These are phyloP conservation scores for Heliconius erato DNA, from an alignment of 2,888 invertebrate genomes.

Conservation along the genomic window DNA sequence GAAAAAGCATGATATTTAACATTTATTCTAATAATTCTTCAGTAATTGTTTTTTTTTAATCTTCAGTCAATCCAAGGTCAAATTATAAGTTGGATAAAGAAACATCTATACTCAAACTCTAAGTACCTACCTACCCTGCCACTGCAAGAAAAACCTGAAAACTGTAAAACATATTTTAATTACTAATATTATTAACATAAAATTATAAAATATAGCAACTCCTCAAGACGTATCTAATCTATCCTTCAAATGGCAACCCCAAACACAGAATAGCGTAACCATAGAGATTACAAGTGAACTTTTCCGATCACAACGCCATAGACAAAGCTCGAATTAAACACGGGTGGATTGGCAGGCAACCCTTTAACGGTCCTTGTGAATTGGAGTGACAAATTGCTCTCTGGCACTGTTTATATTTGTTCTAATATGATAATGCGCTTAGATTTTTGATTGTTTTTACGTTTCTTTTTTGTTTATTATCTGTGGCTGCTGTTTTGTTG, in stretches of 20 bases:
- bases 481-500: background rate
- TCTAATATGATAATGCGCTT: constrained; percentile 41
- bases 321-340: constrained; percentile 83
- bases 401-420: constrained; percentile 59
- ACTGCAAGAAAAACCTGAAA: too few relatives aligned
- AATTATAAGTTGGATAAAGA: too few relatives aligned
- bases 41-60: too few relatives aligned
- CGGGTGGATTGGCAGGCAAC: constrained; percentile 74
- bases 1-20: too few relatives aligned
- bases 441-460: constrained; percentile 7
- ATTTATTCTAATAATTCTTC: too few relatives aligned
- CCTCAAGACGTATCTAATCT: constrained; percentile 38
- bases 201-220: background rate
- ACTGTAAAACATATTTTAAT: too few relatives aligned
- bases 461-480: background rate
- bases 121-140: too few relatives aligned
- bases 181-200: background rate
- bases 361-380: constrained; percentile 71
- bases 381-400: constrained; percentile 79
- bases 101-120: too few relatives aligned
- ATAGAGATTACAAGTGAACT: constrained; percentile 83
- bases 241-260: constrained; percentile 41
- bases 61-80: too few relatives aligned
- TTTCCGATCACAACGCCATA: constrained; percentile 83
- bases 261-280: constrained; percentile 60